Evolutionary conservation across 2,797 vertebrate genomes (phyloP).

Genomic region (Poeciliopsis presidionis): DNA sequence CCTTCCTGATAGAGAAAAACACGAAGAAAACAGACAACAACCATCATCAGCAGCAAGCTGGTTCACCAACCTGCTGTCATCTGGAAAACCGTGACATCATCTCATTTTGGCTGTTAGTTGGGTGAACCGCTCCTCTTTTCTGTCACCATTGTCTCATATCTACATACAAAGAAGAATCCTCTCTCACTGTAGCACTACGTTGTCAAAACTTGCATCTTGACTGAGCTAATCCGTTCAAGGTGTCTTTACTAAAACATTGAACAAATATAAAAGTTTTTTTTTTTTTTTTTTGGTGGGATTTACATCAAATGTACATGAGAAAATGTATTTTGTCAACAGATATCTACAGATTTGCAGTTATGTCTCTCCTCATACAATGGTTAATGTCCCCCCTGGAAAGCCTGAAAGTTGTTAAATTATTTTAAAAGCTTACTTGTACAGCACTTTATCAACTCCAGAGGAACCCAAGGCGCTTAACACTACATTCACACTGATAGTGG

Average conservation of each 20-base stretch:
- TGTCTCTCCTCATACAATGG: slow-evolving; percentile 10
- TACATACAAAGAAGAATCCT: slow-evolving; percentile 17
- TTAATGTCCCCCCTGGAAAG: slow-evolving; percentile 22
- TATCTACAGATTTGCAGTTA: slow-evolving; percentile 9
- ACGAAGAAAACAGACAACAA: slow-evolving; percentile 72
- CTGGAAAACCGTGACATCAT: slow-evolving; percentile 70
- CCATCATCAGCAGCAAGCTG: slow-evolving; percentile 73
- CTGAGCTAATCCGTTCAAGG: slow-evolving; percentile 23
- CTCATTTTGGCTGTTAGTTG: slow-evolving; percentile 21
- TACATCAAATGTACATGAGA: slow-evolving; percentile 42
- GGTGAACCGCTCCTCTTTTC: slow-evolving; percentile 18
- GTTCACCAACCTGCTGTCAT: slow-evolving; percentile 80
- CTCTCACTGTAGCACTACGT: slow-evolving; percentile 34
- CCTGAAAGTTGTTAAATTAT: slow-evolving; percentile 12
- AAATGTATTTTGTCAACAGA: slow-evolving; percentile 29
- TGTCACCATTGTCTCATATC: slow-evolving; percentile 40
- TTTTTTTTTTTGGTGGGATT: slow-evolving; percentile 2
- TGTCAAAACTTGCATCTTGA: slow-evolving; percentile 34
- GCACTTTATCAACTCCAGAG: too few species aligned
- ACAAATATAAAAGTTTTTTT: slow-evolving; percentile 10
- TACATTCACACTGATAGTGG: too few species aligned
- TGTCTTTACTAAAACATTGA: slow-evolving; percentile 26
- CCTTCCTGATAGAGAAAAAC: slow-evolving; percentile 85
- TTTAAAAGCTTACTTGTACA: slow-evolving; percentile 29
- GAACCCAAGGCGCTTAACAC: too few species aligned